Conservation (phyloP, 2,888 invertebrate species). For the Nymphalis polychloros region DNA sequence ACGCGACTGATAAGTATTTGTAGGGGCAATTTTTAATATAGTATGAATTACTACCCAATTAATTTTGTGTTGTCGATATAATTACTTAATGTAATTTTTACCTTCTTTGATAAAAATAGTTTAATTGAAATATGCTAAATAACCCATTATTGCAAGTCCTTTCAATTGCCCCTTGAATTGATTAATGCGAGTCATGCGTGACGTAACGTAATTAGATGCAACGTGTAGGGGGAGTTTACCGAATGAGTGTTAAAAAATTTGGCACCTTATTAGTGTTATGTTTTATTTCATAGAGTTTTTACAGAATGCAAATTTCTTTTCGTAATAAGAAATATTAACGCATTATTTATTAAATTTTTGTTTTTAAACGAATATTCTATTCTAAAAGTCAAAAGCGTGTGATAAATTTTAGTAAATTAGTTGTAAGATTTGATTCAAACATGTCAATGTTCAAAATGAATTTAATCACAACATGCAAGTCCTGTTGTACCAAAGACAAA, state of each 20-base stretch:
- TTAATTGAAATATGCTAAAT: background rate
- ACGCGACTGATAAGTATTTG: too few species aligned
- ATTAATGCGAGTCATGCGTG: constrained; percentile 38
- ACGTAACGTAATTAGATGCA: constrained; percentile 34
- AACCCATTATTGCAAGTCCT: constrained; percentile 2
- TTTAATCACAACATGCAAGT: too few species aligned
- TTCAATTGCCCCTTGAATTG: constrained; percentile 37
- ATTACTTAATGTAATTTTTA: background rate
- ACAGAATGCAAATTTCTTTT: background rate
- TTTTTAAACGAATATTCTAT: too few species aligned
- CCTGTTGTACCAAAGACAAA: background rate
- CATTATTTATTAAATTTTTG: too few species aligned
- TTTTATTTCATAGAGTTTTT: background rate
- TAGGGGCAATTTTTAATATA: too few species aligned
- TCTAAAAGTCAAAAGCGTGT: too few species aligned
- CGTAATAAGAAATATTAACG: background rate
- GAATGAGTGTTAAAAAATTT: background rate
- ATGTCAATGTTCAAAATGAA: too few species aligned
- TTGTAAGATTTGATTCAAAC: too few species aligned
- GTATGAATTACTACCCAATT: too few species aligned
- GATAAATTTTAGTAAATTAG: too few species aligned
- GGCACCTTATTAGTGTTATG: background rate
- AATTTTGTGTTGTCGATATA: too few species aligned
- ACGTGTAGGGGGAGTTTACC: constrained; percentile 4
- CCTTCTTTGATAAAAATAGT: background rate